Base-by-base conservation (phyloP, 2,797 vertebrate species). In the Enteromius viviparus region DNA sequence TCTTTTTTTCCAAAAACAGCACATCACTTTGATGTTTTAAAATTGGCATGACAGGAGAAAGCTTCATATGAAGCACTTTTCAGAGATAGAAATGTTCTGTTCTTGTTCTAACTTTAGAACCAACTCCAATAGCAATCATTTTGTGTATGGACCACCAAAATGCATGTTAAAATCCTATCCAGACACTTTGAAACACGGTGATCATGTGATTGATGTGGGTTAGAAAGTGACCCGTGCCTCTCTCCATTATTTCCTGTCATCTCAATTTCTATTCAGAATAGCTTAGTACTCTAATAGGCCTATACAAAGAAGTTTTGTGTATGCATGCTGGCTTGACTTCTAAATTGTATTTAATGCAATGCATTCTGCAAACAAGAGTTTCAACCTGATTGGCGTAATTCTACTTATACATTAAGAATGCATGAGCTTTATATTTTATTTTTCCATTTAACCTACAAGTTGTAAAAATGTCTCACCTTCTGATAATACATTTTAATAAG, bases 11-110 rank as follows among this genome's bases (percentile, higher is more conserved):
- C 60, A 58, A 11, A 79, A 53, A 72, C 32, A 53, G 26, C 47
- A 42, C 47, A 17, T 26, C 11, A 23, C 58, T 82, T 53, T 75
- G 58, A 64, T 79, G 70, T 80, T 42, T 68, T 66, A 10, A 34
- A 78, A 49, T 10, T 26, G 10, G 21, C n/a, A 45, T 26, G 40
- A 45, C 21, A 45, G 40, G n/a, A 70, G 37, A 6, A 23, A 62
- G 17, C 53, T n/a, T 71, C 19, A 29, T 10, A 80, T 32, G 53
- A 21, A 58, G 6, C 14, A 34, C 34, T 72, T 45, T 47, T 81
- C 29, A 37, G 1, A 23, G 32, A 62, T 9, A 34, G 34, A 62
- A 49, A 71, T 71, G 40, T 60, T 58, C 23, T 42, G 49, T 42
- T 78, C 17, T 26, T 70, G 65, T 71, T 26, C 11, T 12, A 45